Percentiles rank a stretch among this genome's conserved stretches.
Evolutionary conservation across 2,113 vertebrate genomes (phyloP).

Genomic region (Upupa epops): DNA sequence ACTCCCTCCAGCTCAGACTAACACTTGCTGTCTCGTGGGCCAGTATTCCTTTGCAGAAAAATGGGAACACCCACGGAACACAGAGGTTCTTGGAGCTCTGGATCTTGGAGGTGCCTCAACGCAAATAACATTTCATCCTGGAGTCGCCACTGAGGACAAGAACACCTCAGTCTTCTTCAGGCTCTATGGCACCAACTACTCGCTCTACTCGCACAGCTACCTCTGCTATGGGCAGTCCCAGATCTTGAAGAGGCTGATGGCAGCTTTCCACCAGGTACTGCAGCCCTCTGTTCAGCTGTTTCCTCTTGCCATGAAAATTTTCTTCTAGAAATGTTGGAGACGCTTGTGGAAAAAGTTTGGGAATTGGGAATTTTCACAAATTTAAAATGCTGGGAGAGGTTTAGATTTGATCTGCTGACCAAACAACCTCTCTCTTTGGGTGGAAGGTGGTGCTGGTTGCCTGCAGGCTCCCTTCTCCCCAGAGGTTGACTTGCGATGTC

Average conservation of each 20-base stretch:
- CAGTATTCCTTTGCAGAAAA: constrained; percentile 79
- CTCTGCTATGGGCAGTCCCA: constrained; percentile 80
- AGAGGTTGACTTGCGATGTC: not conserved
- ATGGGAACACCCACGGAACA: constrained; percentile 73
- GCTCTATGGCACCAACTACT: constrained; percentile 75
- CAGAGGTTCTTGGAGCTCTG: constrained; percentile 73
- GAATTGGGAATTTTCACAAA: not conserved
- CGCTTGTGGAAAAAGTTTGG: not conserved
- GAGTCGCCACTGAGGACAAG: constrained; percentile 47
- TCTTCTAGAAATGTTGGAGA: rapidly evolving
- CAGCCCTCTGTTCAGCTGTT: not conserved
- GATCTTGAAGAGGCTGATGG: constrained; percentile 71
- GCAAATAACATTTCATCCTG: constrained; percentile 81
- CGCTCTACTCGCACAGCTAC: constrained; percentile 81
- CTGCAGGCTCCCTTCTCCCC: not conserved
- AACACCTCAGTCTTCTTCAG: constrained; percentile 57
- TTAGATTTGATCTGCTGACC: not conserved
- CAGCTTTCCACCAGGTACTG: constrained; percentile 61
- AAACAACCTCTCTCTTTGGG: not conserved
- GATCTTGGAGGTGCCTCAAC: constrained; percentile 84
- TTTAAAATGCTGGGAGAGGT: not conserved
- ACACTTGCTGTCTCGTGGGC: not conserved
- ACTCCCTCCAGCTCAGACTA: not conserved
- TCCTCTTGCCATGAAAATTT: not conserved
- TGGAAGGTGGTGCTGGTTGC: not conserved